These are phyloP conservation scores for Polyergus mexicanus DNA, from an alignment of 1,140 invertebrate species.

Conservation along the genomic window DNA sequence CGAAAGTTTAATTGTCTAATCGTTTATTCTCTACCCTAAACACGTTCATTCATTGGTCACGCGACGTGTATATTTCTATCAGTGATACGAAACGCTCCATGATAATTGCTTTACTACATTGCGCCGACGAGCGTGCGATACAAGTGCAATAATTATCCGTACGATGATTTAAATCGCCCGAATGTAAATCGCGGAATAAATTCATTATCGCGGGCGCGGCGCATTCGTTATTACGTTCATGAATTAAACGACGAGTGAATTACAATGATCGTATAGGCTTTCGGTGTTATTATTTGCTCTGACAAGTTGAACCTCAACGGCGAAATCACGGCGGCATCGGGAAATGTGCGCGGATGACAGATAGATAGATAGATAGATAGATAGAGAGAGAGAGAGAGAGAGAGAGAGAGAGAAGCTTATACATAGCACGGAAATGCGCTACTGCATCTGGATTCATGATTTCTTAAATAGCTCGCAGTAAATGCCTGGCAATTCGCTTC, in stretches of 20 bases:
- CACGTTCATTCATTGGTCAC: conserved; percentile 16
- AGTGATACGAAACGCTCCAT: conserved; percentile 26
- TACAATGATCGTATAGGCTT: conserved; percentile 29
- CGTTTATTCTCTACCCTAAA: conserved; percentile 12
- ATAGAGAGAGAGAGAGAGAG: neutral
- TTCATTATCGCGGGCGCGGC: conserved; percentile 50
- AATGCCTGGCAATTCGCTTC: conserved; percentile 58
- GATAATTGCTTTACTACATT: conserved; percentile 45
- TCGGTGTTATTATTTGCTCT: conserved; percentile 25
- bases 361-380: neutral
- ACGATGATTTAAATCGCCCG: conserved; percentile 57
- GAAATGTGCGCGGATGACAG: conserved; percentile 31
- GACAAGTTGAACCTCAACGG: conserved; percentile 6
- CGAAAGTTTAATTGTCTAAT: conserved; percentile 2
- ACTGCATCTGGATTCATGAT: conserved; percentile 43
- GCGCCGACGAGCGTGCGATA: conserved; percentile 33
- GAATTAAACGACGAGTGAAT: conserved; percentile 60
- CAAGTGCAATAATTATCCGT: conserved; percentile 60
- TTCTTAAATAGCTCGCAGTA: conserved; percentile 62
- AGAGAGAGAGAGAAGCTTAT: neutral
- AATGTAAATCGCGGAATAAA: conserved; percentile 57
- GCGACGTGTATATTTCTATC: conserved; percentile 39
- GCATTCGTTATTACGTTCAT: conserved; percentile 64
- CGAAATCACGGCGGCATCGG: conserved; percentile 26
- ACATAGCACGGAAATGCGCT: conserved; percentile 5